phyloP scores from a whole-genome alignment of 2,888 invertebrate species.

The Lasiommata megera region DNA sequence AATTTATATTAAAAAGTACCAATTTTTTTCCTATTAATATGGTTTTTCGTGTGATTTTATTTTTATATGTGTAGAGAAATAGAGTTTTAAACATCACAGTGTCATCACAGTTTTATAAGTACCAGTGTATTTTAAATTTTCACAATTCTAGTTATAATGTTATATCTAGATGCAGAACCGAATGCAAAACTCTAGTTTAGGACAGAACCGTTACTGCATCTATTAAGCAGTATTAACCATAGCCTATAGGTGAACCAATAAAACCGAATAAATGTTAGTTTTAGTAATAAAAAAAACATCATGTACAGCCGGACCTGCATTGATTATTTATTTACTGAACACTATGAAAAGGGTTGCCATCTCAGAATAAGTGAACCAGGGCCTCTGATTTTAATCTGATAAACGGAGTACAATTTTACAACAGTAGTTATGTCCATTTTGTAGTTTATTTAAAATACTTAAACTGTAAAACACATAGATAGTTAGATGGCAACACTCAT shows the following conservation, averaged over 20 bases:
- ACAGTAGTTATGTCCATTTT: slow-evolving; percentile 2
- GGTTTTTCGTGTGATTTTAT: slow-evolving; percentile 34
- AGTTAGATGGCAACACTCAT: slow-evolving; percentile 3
- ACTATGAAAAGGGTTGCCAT: not conserved
- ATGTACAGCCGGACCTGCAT: slow-evolving; percentile 35
- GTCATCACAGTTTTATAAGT: slow-evolving; percentile 54
- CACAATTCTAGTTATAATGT: slow-evolving; percentile 19
- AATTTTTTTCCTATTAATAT: slow-evolving; percentile 34
- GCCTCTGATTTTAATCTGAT: not conserved
- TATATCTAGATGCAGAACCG: slow-evolving; percentile 49
- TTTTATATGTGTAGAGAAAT: slow-evolving; percentile 14
- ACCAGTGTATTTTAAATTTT: slow-evolving; percentile 26
- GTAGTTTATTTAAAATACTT: not conserved
- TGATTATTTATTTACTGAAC: slow-evolving; percentile 15
- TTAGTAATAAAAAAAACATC: slow-evolving; percentile 26
- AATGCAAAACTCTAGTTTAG: slow-evolving; percentile 33
- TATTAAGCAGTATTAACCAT: slow-evolving; percentile 62
- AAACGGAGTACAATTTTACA: slow-evolving; percentile 5
- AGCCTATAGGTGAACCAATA: slow-evolving; percentile 38
- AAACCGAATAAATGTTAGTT: slow-evolving; percentile 20
- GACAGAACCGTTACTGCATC: slow-evolving; percentile 48
- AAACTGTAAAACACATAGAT: not conserved
- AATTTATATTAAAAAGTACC: slow-evolving; percentile 27
- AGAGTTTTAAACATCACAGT: slow-evolving; percentile 57
- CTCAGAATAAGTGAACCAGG: not conserved